A percentile compares a stretch with the other conserved stretches of the same genome.
Evolutionary conservation across 2,888 invertebrate species (phyloP).

Genomic region (Dione juno): DNA sequence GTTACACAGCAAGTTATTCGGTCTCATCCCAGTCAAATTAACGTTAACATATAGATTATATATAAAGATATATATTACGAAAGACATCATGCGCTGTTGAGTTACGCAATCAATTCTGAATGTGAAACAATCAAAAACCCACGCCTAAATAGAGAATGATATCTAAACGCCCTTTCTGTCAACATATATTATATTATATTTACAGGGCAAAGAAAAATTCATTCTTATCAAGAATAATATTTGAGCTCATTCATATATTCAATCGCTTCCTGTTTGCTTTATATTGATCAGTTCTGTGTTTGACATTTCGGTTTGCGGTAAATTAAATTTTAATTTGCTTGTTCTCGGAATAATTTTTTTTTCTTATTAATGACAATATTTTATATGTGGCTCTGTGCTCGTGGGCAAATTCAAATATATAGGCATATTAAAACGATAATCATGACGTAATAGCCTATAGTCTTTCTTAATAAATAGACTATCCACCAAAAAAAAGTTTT

Average conservation of each 20-base stretch:
- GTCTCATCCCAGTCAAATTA: too few relatives aligned
- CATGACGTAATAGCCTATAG: too few relatives aligned
- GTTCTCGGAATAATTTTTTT: slow-evolving; percentile 1
- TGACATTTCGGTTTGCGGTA: slow-evolving; percentile 41
- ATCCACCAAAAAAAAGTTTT: too few relatives aligned
- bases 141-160: neutral
- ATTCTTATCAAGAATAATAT: neutral
- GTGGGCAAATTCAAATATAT: too few relatives aligned
- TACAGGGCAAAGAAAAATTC: neutral
- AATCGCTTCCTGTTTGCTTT: slow-evolving; percentile 24
- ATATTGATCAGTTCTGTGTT: slow-evolving; percentile 36
- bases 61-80: too few relatives aligned
- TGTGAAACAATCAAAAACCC: too few relatives aligned
- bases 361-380: neutral
- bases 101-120: neutral
- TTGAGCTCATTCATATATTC: slow-evolving; percentile 25
- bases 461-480: too few relatives aligned
- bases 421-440: too few relatives aligned
- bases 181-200: neutral
- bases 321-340: slow-evolving; percentile 31
- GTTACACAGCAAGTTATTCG: too few relatives aligned
- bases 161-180: neutral
- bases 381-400: neutral
- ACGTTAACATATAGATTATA: too few relatives aligned
- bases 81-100: neutral